Percentiles rank a stretch among this genome's conserved stretches.
Evolutionary conservation across 2,113 vertebrate genomes (phyloP).

Genomic region (Illadopsis cleaveri): DNA sequence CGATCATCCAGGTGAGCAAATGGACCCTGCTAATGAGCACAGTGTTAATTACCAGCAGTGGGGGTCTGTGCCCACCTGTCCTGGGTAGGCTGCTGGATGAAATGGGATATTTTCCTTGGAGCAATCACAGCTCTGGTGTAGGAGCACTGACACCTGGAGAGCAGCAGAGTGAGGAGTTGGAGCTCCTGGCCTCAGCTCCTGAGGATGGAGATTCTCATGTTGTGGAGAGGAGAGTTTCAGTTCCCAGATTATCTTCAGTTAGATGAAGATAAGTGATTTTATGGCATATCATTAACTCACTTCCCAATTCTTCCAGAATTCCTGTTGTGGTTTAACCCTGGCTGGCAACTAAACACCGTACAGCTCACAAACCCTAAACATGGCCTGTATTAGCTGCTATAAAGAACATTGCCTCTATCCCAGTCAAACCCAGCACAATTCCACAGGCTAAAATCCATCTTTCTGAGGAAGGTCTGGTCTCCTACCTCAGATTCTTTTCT

Average conservation of each 20-base stretch:
- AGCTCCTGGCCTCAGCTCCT: background rate
- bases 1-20: background rate
- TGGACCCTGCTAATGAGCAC: accelerated
- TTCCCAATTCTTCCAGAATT: accelerated
- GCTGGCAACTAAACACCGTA: accelerated
- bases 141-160: background rate
- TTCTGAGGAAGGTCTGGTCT: background rate
- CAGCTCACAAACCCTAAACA: background rate
- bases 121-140: accelerated
- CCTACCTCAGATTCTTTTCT: background rate
- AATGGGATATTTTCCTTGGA: accelerated
- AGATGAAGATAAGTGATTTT: background rate
- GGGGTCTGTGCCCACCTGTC: accelerated
- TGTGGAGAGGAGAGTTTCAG: background rate
- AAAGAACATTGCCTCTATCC: background rate
- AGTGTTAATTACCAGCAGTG: accelerated
- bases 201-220: accelerated
- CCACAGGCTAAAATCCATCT: background rate
- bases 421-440: background rate
- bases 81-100: background rate
- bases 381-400: accelerated
- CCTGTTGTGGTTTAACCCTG: background rate
- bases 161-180: accelerated
- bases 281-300: background rate
- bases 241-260: background rate